A percentile compares a stretch with the other conserved stretches of the same genome.
Conservation (phyloP, 2,888 invertebrate species). For the Drosophila austrosaltans region DNA sequence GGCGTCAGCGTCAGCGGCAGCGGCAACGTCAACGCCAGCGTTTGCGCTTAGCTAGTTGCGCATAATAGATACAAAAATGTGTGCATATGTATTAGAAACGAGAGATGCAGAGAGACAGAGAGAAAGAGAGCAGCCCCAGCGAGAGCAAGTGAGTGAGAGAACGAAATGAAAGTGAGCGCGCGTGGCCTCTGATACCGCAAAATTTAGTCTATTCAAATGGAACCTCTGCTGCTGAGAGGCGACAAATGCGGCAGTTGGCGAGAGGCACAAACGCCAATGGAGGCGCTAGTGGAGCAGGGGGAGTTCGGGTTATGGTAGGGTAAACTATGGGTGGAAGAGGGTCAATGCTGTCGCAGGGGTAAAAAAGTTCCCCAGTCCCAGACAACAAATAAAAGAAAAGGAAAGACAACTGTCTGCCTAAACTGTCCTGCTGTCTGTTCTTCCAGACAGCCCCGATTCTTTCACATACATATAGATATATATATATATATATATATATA, state of each 20-base stretch:
- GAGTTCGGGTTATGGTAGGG: not conserved
- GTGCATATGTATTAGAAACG: slow-evolving; percentile 10
- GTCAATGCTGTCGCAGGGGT: slow-evolving; percentile 14
- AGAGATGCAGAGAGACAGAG: slow-evolving; percentile 8
- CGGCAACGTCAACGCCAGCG: slow-evolving; percentile 4
- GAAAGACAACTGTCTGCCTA: slow-evolving; percentile 34
- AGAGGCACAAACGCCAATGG: not conserved
- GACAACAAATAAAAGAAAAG: slow-evolving; percentile 26
- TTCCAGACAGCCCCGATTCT: slow-evolving; percentile 16
- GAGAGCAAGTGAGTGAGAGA: slow-evolving; percentile 39
- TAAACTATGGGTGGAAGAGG: not conserved
- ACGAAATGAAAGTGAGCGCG: slow-evolving; percentile 16
- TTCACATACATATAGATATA: not conserved
- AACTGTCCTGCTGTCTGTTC: slow-evolving; percentile 17
- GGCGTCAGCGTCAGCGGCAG: slow-evolving; percentile 2
- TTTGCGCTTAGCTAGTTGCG: slow-evolving; percentile 48
- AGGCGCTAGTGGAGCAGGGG: not conserved
- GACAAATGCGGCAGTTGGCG: too few relatives aligned
- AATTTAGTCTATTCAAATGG: slow-evolving; percentile 2
- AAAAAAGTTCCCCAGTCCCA: slow-evolving; percentile 38
- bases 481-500: not conserved
- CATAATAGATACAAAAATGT: slow-evolving; percentile 59
- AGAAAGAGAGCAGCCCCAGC: slow-evolving; percentile 14
- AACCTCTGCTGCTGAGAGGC: too few relatives aligned
- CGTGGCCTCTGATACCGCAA: slow-evolving; percentile 16